Evolutionary conservation across 1,140 invertebrate genomes (phyloP).

Genomic region (Coelopa frigida): DNA sequence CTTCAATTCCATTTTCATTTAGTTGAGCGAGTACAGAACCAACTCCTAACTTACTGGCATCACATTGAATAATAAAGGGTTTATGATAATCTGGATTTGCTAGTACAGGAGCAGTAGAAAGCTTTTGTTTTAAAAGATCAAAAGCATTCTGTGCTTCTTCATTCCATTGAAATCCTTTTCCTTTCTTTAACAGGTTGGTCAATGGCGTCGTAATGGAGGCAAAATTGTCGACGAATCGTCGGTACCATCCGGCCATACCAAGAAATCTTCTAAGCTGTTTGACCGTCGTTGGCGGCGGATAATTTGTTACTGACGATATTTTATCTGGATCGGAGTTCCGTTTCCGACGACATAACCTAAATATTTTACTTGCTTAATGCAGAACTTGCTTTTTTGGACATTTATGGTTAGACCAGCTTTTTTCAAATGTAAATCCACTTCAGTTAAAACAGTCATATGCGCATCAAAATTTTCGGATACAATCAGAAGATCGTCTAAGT

Average conservation of each 20-base stretch:
- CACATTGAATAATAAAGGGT: slow-evolving; percentile 21
- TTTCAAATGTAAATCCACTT: no score
- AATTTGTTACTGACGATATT: slow-evolving; percentile 13
- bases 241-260: slow-evolving; percentile 44
- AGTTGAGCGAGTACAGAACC: slow-evolving; percentile 38
- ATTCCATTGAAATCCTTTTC: not conserved
- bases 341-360: not conserved
- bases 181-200: not conserved
- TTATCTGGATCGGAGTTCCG: not conserved
- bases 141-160: slow-evolving; percentile 33
- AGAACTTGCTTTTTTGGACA: not conserved
- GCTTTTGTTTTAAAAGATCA: slow-evolving; percentile 21
- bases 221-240: slow-evolving; percentile 45
- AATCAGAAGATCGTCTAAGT: not conserved
- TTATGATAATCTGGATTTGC: slow-evolving; percentile 31
- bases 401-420: not conserved
- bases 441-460: not conserved
- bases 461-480: not conserved
- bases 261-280: slow-evolving; percentile 40
- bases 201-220: slow-evolving; percentile 31
- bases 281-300: slow-evolving; percentile 21
- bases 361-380: not conserved
- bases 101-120: slow-evolving; percentile 35
- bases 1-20: slow-evolving; percentile 10
- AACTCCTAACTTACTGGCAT: slow-evolving; percentile 23